Percentiles rank a stretch among this genome's conserved stretches.
Evolutionary conservation across 2,888 invertebrate genomes (phyloP).

Genomic region (Xestoiulus laeticollis): DNA sequence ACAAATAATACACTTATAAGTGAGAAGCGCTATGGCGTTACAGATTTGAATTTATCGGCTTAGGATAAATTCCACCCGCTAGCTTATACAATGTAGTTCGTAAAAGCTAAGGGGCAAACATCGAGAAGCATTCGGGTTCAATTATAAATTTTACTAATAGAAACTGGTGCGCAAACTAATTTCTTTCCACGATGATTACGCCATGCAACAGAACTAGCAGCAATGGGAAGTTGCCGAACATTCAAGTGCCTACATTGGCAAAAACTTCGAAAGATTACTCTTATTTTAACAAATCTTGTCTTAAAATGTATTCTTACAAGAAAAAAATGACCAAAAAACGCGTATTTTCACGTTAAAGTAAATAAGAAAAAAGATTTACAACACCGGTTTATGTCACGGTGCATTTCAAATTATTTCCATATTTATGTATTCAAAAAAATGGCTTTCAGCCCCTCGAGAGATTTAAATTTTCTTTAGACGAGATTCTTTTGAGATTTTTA

Average conservation of each 20-base stretch:
- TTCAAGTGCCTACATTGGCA: background rate
- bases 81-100: background rate
- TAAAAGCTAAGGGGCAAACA: background rate
- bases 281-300: too few relatives aligned
- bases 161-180: background rate
- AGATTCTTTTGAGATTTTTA: too few relatives aligned
- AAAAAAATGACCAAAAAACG: too few relatives aligned
- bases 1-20: constrained; percentile 24
- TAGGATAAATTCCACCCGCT: background rate
- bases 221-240: background rate
- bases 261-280: background rate
- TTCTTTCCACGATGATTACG: background rate
- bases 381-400: too few relatives aligned
- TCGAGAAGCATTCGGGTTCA: background rate
- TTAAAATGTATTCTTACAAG: too few relatives aligned
- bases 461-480: too few relatives aligned
- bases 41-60: background rate
- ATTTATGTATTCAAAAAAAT: too few relatives aligned
- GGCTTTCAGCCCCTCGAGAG: too few relatives aligned
- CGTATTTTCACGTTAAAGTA: too few relatives aligned
- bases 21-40: background rate
- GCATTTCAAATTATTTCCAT: too few relatives aligned
- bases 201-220: background rate
- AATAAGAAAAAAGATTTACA: too few relatives aligned
- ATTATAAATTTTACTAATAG: background rate